Percentiles rank a stretch among this genome's conserved stretches.
Conservation (phyloP, 2,888 invertebrate species). For the Criorhina ranunculi region DNA sequence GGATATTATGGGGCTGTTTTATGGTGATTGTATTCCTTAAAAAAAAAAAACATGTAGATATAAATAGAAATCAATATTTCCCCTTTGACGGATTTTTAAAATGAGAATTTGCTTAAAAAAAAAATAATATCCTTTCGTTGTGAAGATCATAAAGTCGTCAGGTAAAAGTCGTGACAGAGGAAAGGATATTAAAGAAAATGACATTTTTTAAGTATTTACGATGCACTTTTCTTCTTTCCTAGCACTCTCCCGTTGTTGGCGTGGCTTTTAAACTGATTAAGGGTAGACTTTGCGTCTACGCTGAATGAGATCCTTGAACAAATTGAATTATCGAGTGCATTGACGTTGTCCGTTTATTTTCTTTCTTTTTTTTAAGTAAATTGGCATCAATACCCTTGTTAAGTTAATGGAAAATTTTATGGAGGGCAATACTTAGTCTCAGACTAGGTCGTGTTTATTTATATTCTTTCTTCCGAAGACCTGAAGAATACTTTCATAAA, state of each 20-base stretch:
- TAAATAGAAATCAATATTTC: conserved; percentile 14
- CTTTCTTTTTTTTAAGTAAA: too few species aligned
- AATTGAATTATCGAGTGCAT: conserved; percentile 30
- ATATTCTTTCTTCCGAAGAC: too few species aligned
- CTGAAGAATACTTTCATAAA: too few species aligned
- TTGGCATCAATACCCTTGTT: background rate
- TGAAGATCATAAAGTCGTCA: conserved; percentile 22
- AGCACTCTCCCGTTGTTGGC: conserved; percentile 1
- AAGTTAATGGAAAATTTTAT: background rate
- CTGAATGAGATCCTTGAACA: background rate
- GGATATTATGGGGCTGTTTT: conserved; percentile 21
- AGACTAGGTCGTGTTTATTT: too few species aligned
- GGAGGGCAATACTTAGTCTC: background rate
- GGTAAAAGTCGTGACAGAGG: background rate
- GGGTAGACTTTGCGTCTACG: conserved; percentile 9
- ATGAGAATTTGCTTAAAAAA: background rate
- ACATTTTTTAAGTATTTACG: conserved; percentile 24
- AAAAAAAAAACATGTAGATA: too few species aligned
- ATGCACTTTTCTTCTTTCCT: conserved; percentile 24
- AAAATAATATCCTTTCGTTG: background rate
- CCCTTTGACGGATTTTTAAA: background rate
- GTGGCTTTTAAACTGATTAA: conserved; percentile 48
- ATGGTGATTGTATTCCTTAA: conserved; percentile 19
- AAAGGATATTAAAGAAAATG: background rate
- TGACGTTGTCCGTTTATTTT: background rate